A percentile compares a stretch with the other conserved stretches of the same genome.
Evolutionary conservation across 2,113 vertebrate species (phyloP).

Genomic region (Nematolebias whitei): DNA sequence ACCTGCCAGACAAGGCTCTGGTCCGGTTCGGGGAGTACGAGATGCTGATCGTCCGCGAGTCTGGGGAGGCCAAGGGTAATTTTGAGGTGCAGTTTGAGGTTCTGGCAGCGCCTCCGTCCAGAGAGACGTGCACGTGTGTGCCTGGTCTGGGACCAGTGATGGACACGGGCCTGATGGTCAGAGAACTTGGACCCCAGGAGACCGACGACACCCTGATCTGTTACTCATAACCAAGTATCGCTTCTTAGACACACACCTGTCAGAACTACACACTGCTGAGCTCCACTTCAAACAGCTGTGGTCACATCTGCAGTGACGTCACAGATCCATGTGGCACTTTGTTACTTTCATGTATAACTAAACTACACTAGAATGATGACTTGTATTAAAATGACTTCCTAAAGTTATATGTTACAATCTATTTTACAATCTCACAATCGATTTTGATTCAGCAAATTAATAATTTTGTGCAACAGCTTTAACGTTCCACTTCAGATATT

Average conservation of each 20-base stretch:
- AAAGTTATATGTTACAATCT: no score
- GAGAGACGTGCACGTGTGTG: conserved; percentile 56
- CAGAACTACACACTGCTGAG: not conserved
- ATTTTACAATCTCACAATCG: no score
- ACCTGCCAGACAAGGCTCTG: conserved; percentile 83
- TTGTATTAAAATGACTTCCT: no score
- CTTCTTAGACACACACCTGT: not conserved
- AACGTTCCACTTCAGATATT: no score
- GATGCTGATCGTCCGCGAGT: conserved; percentile 80
- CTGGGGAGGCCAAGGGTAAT: conserved; percentile 81
- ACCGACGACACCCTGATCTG: conserved; percentile 51
- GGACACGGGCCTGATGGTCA: conserved; percentile 40
- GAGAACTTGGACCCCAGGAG: conserved; percentile 42
- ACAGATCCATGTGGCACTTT: no score
- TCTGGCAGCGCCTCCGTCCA: conserved; percentile 75
- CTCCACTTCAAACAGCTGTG: no score
- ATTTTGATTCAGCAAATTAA: no score
- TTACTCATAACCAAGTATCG: not conserved
- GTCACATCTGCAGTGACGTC: no score
- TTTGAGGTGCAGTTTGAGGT: conserved; percentile 86
- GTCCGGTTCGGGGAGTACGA: conserved; percentile 89
- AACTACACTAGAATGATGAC: no score
- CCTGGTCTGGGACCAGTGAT: conserved; percentile 42
- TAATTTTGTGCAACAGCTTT: no score
- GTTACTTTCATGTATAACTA: no score